phyloP scores from a whole-genome alignment of 2,797 vertebrate species.

The Bovichtus variegatus region DNA sequence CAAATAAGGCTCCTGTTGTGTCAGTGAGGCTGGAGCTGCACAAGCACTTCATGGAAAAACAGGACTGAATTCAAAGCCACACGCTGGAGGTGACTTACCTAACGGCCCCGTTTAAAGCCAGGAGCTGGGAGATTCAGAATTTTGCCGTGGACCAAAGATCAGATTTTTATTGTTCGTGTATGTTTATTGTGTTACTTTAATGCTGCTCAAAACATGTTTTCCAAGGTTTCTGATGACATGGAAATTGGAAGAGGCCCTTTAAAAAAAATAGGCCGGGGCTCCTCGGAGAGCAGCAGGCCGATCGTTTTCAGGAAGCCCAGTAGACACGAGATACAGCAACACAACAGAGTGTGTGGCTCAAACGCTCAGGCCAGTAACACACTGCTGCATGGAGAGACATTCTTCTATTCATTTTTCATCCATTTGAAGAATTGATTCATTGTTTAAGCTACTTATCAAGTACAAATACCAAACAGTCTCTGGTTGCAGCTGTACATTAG shows the following conservation, averaged over 20 bases:
- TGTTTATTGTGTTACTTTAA: background rate
- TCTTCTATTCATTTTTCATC: too few species aligned
- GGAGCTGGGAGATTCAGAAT: background rate
- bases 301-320: background rate
- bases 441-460: background rate
- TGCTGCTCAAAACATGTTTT: background rate
- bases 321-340: background rate
- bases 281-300: background rate
- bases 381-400: background rate
- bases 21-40: slow-evolving; percentile 16
- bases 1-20: slow-evolving; percentile 41
- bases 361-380: background rate
- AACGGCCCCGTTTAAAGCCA: background rate
- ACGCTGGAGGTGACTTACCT: background rate
- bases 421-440: background rate
- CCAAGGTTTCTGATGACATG: background rate
- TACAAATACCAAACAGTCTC: background rate
- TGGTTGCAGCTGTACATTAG: background rate
- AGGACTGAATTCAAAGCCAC: slow-evolving; percentile 19
- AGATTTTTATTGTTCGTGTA: background rate
- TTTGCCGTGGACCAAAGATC: background rate
- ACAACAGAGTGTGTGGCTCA: background rate
- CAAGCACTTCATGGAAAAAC: slow-evolving; percentile 48
- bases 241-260: background rate
- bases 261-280: background rate